Evolutionary conservation across 1,140 invertebrate genomes (phyloP), one percentile per base, ranked within the genome.

Genomic region (Aricia agestis): DNA sequence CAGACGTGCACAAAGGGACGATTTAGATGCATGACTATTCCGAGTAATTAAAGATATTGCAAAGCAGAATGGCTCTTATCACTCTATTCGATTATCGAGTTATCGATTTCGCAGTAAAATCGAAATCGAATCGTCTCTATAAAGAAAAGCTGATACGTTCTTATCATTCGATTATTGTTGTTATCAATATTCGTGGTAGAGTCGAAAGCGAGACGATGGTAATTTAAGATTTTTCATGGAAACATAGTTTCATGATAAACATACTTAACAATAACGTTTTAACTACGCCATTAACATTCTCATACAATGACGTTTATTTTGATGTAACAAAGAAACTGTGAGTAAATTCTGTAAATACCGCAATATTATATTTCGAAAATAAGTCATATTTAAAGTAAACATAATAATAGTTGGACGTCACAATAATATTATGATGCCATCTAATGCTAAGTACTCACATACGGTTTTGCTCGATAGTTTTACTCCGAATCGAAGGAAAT

Each of bases 1-100:
- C 72, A 52, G 59, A 68, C 73, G 45, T 32, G 66, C 72, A 78
- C 75, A 70, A 70, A 73, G 59, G 67, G 72, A 73, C 73, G 76
- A 72, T 73, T 80, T 78, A 73, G 70, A 76, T 76, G 69, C 75
- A 75, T 77, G 74, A 76, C 63, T 58, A 17, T 78, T 80, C 76
- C 61, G 68, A 70, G 79, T 79, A 79, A 81, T 77, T 73, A 75
- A 18, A 69, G 72, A 77, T 77, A 74, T 71, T 69, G n/a, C 74
- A 71, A 72, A 70, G 41, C 45, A 31, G 41, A 36, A 31, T 67
- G 17, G 13, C 6, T 10, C 66, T 42, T 13, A 52, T 52, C 45
- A 52, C 45, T 52, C 15, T n/a, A 19, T 6, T 63, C 11, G 59
- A 19, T 19, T 19, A 25, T 7, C 59, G 59, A 19, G 18, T 31